These are phyloP conservation scores for Haemorhous mexicanus DNA, from an alignment of 2,113 vertebrate genomes.

Conservation along the genomic window DNA sequence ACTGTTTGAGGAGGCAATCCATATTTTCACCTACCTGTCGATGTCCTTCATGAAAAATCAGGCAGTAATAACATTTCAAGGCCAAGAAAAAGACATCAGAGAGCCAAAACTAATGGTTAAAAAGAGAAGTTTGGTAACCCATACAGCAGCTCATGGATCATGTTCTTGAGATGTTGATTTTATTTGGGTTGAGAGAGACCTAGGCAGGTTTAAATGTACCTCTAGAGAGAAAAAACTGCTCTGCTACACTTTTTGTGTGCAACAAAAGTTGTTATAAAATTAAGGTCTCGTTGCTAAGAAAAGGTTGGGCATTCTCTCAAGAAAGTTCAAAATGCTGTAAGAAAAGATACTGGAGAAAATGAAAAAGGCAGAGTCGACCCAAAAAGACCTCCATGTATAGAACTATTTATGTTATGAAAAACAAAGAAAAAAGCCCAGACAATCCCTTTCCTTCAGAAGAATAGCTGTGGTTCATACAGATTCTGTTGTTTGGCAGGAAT, in stretches of 20 bases:
- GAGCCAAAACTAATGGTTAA: background rate
- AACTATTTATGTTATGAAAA: background rate
- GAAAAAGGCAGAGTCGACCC: background rate
- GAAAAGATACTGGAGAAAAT: background rate
- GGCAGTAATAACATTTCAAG: background rate
- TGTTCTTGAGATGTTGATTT: background rate
- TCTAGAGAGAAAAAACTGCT: background rate
- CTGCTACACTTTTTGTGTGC: background rate
- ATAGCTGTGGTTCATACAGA: background rate
- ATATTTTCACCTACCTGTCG: background rate
- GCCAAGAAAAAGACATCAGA: background rate
- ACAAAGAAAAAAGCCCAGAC: background rate
- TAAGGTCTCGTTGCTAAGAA: background rate
- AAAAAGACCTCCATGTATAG: background rate
- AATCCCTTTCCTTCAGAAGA: background rate
- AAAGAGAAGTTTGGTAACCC: background rate
- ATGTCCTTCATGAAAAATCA: background rate
- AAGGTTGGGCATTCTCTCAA: background rate
- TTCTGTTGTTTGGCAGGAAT: background rate
- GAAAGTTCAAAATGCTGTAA: background rate
- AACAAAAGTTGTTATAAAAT: background rate
- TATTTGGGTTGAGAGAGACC: background rate
- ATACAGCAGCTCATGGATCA: background rate
- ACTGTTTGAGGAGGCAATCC: background rate
- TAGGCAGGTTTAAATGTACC: background rate